Evolutionary conservation across 2,113 vertebrate species (phyloP), one percentile per base, ranked within the genome.

Genomic region (Leuciscus idus): DNA sequence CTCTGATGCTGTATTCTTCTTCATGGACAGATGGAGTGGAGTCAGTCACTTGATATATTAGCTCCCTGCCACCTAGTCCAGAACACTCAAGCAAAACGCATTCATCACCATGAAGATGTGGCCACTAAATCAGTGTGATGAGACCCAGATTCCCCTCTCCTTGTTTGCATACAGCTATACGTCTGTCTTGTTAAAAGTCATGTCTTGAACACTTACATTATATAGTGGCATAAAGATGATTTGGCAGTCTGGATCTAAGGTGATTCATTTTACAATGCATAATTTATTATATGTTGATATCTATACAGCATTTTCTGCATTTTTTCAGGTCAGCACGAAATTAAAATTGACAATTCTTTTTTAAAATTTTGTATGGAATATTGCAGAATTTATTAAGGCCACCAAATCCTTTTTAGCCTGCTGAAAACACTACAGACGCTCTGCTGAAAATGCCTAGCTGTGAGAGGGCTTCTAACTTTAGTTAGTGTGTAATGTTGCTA

Each of bases 31-130:
- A 89, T 90, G 88, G 88, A 93, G 88, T 76, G 90, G 91, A 95
- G 92, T 89, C 92, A 93, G 92, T 95, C 93, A 93, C 90, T 94
- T 91, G 92, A 94, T 95, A 93, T 95, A 95, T 95, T 93, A 93
- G 90, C 89, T 88, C 88, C 89, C 92, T 83, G 81, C 50, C 84
- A 86, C 88, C 90, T 57, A 87, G 86, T 86, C 88, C 86, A 90
- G 89, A 66, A 77, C 62, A 85, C 85, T 86, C 73, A 59, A 70
- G 88, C 89, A 86, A 84, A 86, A 86, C 88, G 81, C 87, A 93
- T 94, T 90, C 87, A 92, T 94, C 91, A 90, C 46, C 90, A 86
- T 59, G 77, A 85, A 80, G 84, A 86, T 90, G 84, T 87, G 72
- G 78, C 83, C 72, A 75, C 88, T 83, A 91, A 90, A 89, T 95